These are phyloP conservation scores for Ligdia adustata DNA, from an alignment of 2,888 invertebrate species.

Conservation along the genomic window DNA sequence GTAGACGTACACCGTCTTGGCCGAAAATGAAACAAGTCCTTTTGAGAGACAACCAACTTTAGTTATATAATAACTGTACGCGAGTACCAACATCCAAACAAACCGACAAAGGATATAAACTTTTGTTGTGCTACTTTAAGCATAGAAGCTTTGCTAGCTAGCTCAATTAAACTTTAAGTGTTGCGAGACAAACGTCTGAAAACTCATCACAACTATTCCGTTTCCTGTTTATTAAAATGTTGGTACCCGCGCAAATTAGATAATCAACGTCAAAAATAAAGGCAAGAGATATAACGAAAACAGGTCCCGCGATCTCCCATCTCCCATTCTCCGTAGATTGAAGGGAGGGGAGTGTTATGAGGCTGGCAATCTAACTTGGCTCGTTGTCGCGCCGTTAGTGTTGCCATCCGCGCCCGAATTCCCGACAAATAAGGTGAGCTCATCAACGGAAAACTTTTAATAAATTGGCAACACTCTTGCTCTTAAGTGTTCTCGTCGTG, in stretches of 20 bases:
- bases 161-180: too few species aligned
- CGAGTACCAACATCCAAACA: too few species aligned
- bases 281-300: slow-evolving; percentile 32
- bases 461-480: slow-evolving; percentile 37
- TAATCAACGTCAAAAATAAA: slow-evolving; percentile 48
- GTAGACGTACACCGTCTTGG: too few species aligned
- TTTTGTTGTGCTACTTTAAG: too few species aligned
- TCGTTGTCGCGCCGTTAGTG: slow-evolving; percentile 67
- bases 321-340: slow-evolving; percentile 52
- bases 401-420: slow-evolving; percentile 51
- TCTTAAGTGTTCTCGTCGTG: slow-evolving; percentile 27
- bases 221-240: slow-evolving; percentile 54
- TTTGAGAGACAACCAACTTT: too few species aligned
- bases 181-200: slow-evolving; percentile 24
- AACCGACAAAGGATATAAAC: too few species aligned
- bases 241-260: slow-evolving; percentile 49
- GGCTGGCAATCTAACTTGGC: slow-evolving; percentile 72
- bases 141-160: too few species aligned
- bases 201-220: slow-evolving; percentile 40
- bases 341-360: slow-evolving; percentile 49
- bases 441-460: slow-evolving; percentile 29
- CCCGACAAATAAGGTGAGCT: slow-evolving; percentile 56
- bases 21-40: too few species aligned
- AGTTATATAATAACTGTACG: too few species aligned
- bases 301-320: too few species aligned